These are phyloP conservation scores for Remorina albescens DNA, from an alignment of 2,797 vertebrate species.

Conservation along the genomic window DNA sequence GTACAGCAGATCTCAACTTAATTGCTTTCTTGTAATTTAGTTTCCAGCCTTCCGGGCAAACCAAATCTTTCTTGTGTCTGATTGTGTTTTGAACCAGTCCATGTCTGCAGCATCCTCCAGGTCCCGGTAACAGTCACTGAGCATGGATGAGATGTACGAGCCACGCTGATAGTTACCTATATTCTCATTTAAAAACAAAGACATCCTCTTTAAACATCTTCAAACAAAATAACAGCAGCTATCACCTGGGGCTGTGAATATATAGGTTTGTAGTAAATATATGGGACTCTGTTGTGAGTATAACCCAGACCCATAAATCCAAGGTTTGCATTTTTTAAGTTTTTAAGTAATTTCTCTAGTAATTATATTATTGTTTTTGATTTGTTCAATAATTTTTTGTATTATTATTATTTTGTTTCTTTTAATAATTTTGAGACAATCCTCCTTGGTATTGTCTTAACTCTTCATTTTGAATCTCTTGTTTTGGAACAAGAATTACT, in stretches of 20 bases:
- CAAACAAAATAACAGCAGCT: not conserved
- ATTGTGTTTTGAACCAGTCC: slow-evolving; percentile 44
- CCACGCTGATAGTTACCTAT: not conserved
- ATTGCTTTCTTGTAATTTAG: slow-evolving; percentile 58
- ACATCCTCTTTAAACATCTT: too few relatives aligned
- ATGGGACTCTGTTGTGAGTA: slow-evolving; percentile 5
- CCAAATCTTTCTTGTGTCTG: slow-evolving; percentile 27
- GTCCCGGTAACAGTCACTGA: slow-evolving; percentile 5
- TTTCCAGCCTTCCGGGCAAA: slow-evolving; percentile 38
- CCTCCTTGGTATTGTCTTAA: slow-evolving; percentile 9
- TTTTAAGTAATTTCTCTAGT: too few relatives aligned
- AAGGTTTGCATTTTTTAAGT: slow-evolving; percentile 12
- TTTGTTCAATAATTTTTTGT: too few relatives aligned
- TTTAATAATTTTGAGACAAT: slow-evolving; percentile 18
- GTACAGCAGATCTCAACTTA: slow-evolving; percentile 42
- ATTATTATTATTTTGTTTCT: too few relatives aligned
- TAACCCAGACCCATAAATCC: not conserved
- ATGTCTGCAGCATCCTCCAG: slow-evolving; percentile 23
- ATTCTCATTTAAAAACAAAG: slow-evolving; percentile 6
- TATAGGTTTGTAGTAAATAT: slow-evolving; percentile 14
- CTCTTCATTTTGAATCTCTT: slow-evolving; percentile 30
- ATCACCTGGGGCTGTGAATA: not conserved
- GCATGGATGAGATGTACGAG: slow-evolving; percentile 14
- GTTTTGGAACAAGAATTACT: slow-evolving; percentile 16
- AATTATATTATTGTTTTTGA: too few relatives aligned